phyloP scores from a whole-genome alignment of 2,888 invertebrate species.

The Gastrophysa polygoni region DNA sequence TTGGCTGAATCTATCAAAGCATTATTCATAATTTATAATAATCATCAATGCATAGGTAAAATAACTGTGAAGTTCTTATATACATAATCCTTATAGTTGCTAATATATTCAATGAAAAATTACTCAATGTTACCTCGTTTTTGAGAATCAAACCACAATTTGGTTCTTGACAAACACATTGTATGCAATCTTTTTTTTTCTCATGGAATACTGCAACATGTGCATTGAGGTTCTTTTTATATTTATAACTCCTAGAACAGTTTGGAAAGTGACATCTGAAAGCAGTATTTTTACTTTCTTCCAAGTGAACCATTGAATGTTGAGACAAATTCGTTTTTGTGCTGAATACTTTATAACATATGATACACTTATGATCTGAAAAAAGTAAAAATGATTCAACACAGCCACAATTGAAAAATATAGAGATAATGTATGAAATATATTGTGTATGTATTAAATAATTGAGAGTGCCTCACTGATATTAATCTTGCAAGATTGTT shows the following conservation, averaged over 20 bases:
- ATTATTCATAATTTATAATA: no score
- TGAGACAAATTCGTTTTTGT: conserved; percentile 34
- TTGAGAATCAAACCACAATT: conserved; percentile 34
- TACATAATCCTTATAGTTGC: no score
- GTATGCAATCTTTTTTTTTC: conserved; percentile 26
- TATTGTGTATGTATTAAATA: neutral
- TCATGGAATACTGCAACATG: conserved; percentile 45
- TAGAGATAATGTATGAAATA: neutral
- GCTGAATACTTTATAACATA: conserved; percentile 44
- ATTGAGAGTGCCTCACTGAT: neutral
- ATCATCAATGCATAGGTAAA: neutral
- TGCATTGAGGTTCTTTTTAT: conserved; percentile 44
- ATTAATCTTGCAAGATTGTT: conserved; percentile 31
- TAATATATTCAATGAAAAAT: conserved; percentile 15
- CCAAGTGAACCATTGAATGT: conserved; percentile 40
- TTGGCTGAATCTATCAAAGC: no score
- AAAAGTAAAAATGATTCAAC: conserved; percentile 11
- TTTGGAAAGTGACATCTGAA: conserved; percentile 44
- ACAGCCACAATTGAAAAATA: neutral
- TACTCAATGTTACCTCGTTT: conserved; percentile 25
- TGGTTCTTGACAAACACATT: conserved; percentile 24
- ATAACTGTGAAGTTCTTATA: neutral
- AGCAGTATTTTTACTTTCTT: conserved; percentile 31
- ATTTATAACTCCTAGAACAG: conserved; percentile 44
- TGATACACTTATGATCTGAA: conserved; percentile 41